These are phyloP conservation scores for Ciona savignyi DNA, from an alignment of 23 tunicate species.

Conservation along the genomic window DNA sequence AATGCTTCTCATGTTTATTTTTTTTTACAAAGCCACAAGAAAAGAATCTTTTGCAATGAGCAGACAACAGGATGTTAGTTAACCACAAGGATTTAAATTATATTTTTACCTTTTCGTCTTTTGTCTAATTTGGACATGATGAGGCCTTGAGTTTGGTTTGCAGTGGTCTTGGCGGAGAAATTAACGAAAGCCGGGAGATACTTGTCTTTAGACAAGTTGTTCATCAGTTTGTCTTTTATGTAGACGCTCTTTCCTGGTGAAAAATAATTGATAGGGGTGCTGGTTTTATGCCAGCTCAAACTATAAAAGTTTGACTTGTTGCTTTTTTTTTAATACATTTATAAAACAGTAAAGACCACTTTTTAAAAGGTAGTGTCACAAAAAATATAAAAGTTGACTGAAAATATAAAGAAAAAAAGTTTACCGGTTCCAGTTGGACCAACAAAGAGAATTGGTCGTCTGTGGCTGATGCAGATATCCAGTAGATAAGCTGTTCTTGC, in stretches of 20 bases:
- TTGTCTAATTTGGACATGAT: conserved; percentile 96
- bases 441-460: conserved; percentile 79
- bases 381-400: not conserved
- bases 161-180: conserved; percentile 97
- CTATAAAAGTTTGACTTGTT: no score
- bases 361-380: not conserved
- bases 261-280: no score
- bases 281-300: no score
- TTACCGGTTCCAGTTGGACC: conserved; percentile 99
- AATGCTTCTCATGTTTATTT: no score
- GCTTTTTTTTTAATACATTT: no score
- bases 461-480: conserved; percentile 79
- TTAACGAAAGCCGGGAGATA: conserved; percentile 86
- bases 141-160: conserved; percentile 93
- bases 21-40: no score
- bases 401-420: conserved; percentile 7
- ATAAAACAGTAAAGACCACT: not conserved
- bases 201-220: conserved; percentile 87
- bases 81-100: not conserved
- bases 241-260: conserved; percentile 97
- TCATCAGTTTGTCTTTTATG: conserved; percentile 95
- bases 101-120: conserved; percentile 73
- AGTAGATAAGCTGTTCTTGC: conserved; percentile 86
- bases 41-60: no score
- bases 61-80: no score